These are phyloP conservation scores for Colletes gigas DNA, from an alignment of 1,140 invertebrate species.

Conservation along the genomic window DNA sequence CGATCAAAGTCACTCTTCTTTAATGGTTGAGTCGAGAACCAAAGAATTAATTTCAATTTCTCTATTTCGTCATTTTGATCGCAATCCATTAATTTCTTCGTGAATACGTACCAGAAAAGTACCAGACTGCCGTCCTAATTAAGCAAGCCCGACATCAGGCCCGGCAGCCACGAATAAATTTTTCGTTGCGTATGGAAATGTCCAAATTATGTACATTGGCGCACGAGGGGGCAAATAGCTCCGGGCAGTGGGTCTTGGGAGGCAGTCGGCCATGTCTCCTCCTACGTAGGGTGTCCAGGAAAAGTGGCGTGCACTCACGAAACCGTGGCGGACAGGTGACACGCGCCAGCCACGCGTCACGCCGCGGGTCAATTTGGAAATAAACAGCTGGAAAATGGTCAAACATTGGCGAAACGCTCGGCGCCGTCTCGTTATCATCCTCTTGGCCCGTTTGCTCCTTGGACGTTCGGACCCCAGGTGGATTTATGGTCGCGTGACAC, in stretches of 20 bases:
- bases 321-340: slow-evolving; percentile 80
- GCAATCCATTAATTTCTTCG: no score
- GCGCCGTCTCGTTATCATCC: background rate
- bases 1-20: no score
- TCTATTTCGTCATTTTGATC: no score
- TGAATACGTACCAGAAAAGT: no score
- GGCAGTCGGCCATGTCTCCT: slow-evolving; percentile 76
- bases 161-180: slow-evolving; percentile 30
- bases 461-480: no score
- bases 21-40: no score
- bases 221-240: slow-evolving; percentile 22
- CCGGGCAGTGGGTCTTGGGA: slow-evolving; percentile 73
- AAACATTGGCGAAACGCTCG: slow-evolving; percentile 59
- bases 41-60: no score
- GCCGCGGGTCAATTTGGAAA: slow-evolving; percentile 66
- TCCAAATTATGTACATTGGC: background rate
- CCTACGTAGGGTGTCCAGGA: slow-evolving; percentile 70
- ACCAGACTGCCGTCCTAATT: no score
- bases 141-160: no score
- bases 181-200: slow-evolving; percentile 14
- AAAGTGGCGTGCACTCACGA: slow-evolving; percentile 69
- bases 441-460: background rate
- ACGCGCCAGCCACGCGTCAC: slow-evolving; percentile 75
- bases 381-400: slow-evolving; percentile 69
- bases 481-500: no score